Base-by-base conservation (phyloP, 2,797 vertebrate species). In the Mus minutoides region DNA sequence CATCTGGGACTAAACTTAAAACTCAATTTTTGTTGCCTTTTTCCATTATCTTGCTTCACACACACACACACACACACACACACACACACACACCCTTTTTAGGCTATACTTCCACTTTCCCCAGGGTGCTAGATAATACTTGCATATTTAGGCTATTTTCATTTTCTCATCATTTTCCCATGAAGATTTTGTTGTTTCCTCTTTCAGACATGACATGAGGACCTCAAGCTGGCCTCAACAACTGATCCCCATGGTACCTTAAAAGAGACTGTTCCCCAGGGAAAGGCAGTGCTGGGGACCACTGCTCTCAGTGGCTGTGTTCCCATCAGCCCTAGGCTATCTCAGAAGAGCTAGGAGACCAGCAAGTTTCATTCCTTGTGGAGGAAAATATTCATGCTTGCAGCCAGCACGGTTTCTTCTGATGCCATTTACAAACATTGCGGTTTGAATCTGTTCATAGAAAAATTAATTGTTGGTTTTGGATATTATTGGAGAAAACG, bases 161-260 rank as follows among this genome's bases (percentile, higher is more conserved):
- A 94, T 96, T 86, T 96, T 83, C 13, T 0, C 43, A 91, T 85
- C 54, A 88, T 84, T 96, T 97, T 97, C 95, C 96, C 97, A 97
- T 79, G 96, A 96, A 96, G 92, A 96, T 92, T 90, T 93, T 93
- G 95, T 69, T 94, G 84, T 95, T 97, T 97, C 90, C 92, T 92
- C 90, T 97, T 91, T 94, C 95, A 92, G 93, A 95, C 43, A 14
- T 94, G 95, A 96, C 95, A 94, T 13, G 0, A 87, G 58, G 91
- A 89, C 94, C 93, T 85, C 52, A 75, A 85, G 4, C 90, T 79
- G 90, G 92, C 85, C 86, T 91, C 46, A 62, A 60, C 69, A 77
- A 60, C 88, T 54, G 75, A 76, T 93, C 96, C 96, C 71, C 4
- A 17, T 88, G 94, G 91, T 91, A 96, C 95, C 97, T 95, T 96